Conservation (phyloP, 64 coral and sea anemone genomes). For the Cladopsammia gracilis region DNA sequence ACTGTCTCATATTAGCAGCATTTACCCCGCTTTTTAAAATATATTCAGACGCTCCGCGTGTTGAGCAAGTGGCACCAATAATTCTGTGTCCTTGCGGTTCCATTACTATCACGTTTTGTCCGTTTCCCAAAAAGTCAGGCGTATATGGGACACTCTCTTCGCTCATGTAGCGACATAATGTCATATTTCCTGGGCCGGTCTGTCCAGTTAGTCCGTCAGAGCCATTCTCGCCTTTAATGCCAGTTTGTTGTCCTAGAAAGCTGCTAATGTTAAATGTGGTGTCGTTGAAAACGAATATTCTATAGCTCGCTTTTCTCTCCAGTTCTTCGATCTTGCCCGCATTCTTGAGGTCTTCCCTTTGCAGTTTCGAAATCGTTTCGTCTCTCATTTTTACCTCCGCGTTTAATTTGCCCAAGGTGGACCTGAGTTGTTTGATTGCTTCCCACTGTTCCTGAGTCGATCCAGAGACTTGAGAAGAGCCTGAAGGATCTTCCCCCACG, state of each 20-base stretch:
- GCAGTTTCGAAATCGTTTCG: constrained; percentile 24
- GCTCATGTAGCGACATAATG: constrained; percentile 34
- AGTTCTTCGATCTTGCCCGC: constrained; percentile 9
- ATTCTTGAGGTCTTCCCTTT: neutral
- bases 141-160: constrained; percentile 2
- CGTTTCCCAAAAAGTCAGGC: neutral
- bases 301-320: neutral
- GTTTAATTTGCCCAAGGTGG: constrained; percentile 14
- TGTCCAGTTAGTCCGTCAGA: neutral
- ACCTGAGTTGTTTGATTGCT: neutral
- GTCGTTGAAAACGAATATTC: constrained; percentile 6
- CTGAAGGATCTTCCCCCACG: neutral
- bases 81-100: constrained; percentile 25
- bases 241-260: neutral
- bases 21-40: constrained; percentile 35
- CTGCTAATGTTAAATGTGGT: constrained; percentile 22
- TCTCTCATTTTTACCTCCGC: constrained; percentile 21
- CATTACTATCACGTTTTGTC: constrained; percentile 10
- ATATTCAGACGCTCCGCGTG: constrained; percentile 24
- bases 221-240: neutral
- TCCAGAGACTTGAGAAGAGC: neutral
- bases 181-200: constrained; percentile 26
- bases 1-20: neutral
- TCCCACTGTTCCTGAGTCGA: neutral
- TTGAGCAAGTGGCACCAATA: constrained; percentile 42